phyloP scores from a whole-genome alignment of 2,113 vertebrate species.

The Cololabis saira region DNA sequence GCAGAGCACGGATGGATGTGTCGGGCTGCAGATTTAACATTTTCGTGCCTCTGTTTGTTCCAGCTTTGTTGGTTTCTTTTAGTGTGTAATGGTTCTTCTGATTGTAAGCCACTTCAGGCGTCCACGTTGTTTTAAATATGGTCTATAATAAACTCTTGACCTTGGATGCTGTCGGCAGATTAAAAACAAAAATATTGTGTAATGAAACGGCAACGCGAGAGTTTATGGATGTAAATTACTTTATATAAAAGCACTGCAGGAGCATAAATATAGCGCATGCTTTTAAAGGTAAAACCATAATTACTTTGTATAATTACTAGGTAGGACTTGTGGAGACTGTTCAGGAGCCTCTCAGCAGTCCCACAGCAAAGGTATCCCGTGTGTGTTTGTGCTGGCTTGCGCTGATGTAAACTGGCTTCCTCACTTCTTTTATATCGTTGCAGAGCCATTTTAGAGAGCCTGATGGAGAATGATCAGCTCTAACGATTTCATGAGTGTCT shows the following conservation, averaged over 20 bases:
- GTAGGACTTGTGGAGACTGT: neutral
- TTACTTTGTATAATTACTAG: constrained; percentile 1
- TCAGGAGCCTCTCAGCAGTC: constrained; percentile 11
- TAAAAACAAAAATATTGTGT: too few relatives aligned
- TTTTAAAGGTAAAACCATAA: neutral
- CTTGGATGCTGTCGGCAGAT: too few relatives aligned
- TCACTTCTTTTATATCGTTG: constrained; percentile 36
- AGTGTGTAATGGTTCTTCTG: too few relatives aligned
- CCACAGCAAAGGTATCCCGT: constrained; percentile 38
- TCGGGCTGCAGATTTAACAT: too few relatives aligned
- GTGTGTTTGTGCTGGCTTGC: constrained; percentile 30
- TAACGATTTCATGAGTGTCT: constrained; percentile 77
- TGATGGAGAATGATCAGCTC: constrained; percentile 67
- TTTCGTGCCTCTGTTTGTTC: too few relatives aligned
- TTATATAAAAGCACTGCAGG: neutral
- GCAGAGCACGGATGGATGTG: too few relatives aligned
- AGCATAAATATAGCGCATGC: neutral
- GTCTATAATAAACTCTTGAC: too few relatives aligned
- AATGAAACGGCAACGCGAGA: neutral
- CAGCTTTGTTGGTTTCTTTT: too few relatives aligned
- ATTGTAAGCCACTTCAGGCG: too few relatives aligned
- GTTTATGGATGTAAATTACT: neutral
- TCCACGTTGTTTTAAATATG: too few relatives aligned
- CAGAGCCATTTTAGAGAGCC: constrained; percentile 37
- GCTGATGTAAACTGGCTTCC: constrained; percentile 48